phyloP scores from a whole-genome alignment of 2,888 invertebrate genomes.

The Lycocerus yunnanus region DNA sequence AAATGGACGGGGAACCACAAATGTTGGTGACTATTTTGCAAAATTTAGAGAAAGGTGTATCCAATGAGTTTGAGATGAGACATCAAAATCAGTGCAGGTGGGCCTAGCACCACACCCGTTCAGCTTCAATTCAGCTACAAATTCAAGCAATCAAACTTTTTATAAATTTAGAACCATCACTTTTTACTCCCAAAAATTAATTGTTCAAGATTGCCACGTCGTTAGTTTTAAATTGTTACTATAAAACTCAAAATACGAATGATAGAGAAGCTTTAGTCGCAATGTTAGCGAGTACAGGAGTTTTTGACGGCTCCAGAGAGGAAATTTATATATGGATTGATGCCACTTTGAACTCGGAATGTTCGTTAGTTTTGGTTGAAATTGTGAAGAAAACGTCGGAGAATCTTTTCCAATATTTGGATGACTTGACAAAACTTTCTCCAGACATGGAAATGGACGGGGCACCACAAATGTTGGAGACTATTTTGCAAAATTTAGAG shows the following conservation, averaged over 20 bases:
- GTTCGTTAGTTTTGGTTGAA: not conserved
- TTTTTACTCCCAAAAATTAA: constrained; percentile 46
- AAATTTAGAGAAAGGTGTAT: constrained; percentile 51
- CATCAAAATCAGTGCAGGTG: no score
- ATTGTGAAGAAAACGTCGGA: constrained; percentile 11
- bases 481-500: constrained; percentile 54
- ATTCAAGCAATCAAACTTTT: constrained; percentile 55
- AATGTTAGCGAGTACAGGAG: constrained; percentile 65
- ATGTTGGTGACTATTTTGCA: constrained; percentile 48
- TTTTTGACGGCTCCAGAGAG: constrained; percentile 67
- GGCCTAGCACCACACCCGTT: no score
- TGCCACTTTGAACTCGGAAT: constrained; percentile 7
- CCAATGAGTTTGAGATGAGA: constrained; percentile 21
- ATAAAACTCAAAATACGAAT: constrained; percentile 51
- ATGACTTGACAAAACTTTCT: constrained; percentile 5
- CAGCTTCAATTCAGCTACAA: no score
- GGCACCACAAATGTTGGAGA: constrained; percentile 29
- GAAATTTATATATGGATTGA: constrained; percentile 58
- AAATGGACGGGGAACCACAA: constrained; percentile 1
- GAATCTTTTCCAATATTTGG: constrained; percentile 25
- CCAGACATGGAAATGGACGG: not conserved
- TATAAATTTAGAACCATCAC: constrained; percentile 46
- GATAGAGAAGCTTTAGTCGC: constrained; percentile 52
- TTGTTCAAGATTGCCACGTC: constrained; percentile 41
- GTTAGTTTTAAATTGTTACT: constrained; percentile 53